phyloP scores from a whole-genome alignment of 2,888 invertebrate species.

The Scrobipalpa atriplicella region DNA sequence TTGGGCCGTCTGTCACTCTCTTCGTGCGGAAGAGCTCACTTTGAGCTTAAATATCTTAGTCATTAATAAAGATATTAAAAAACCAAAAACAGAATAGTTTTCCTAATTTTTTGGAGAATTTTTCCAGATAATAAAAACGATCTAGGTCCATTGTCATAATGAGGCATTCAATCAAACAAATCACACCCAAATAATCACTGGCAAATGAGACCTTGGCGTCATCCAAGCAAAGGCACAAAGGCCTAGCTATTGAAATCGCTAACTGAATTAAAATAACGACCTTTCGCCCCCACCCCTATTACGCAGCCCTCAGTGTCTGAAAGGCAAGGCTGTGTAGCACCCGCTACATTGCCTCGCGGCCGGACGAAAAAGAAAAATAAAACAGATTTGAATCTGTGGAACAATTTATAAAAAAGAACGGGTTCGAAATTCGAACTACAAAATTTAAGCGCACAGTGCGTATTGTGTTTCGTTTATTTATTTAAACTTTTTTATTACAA shows the following conservation, averaged over 20 bases:
- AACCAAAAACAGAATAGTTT: too few relatives aligned
- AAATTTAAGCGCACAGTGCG: conserved; percentile 6
- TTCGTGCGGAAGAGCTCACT: too few relatives aligned
- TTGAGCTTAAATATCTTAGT: too few relatives aligned
- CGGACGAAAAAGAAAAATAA: conserved; percentile 27
- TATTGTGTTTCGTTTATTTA: not conserved
- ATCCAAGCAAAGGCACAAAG: conserved; percentile 31
- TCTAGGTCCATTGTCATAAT: too few relatives aligned
- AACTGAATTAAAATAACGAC: conserved; percentile 63
- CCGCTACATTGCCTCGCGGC: conserved; percentile 28
- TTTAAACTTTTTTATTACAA: not conserved
- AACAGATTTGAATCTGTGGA: conserved; percentile 3
- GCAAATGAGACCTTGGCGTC: not conserved
- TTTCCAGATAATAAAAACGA: too few relatives aligned
- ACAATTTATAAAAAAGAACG: not conserved
- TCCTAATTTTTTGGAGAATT: too few relatives aligned
- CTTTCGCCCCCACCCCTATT: conserved; percentile 46
- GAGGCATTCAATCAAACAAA: not conserved
- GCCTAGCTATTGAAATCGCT: conserved; percentile 42
- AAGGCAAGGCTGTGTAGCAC: conserved; percentile 42
- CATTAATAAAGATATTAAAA: too few relatives aligned
- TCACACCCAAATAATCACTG: not conserved
- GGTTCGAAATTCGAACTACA: not conserved
- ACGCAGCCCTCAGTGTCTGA: conserved; percentile 53
- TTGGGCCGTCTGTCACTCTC: too few relatives aligned